These are phyloP conservation scores for Archocentrus centrarchus DNA, from an alignment of 2,113 vertebrate species.

Conservation along the genomic window DNA sequence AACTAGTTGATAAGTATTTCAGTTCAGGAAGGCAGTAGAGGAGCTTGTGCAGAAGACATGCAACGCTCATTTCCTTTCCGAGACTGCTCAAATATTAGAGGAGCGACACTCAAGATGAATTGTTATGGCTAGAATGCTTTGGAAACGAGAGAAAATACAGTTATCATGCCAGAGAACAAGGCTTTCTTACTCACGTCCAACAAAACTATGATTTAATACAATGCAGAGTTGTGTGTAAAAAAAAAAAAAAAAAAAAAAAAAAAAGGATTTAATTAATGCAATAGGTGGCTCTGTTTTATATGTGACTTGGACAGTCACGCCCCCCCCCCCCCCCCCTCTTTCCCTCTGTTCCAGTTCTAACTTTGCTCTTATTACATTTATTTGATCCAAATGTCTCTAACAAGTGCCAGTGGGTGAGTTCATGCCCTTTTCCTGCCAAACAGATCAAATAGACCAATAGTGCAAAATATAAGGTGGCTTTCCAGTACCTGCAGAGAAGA, in stretches of 20 bases:
- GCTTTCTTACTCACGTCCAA: constrained; percentile 47
- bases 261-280: constrained; percentile 41
- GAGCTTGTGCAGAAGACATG: constrained; percentile 51
- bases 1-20: constrained; percentile 65
- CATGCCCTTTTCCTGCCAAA: constrained; percentile 62
- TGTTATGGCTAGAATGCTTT: constrained; percentile 58
- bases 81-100: constrained; percentile 49
- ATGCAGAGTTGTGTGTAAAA: constrained; percentile 17
- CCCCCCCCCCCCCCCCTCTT: background rate
- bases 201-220: constrained; percentile 63
- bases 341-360: constrained; percentile 41
- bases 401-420: constrained; percentile 63
- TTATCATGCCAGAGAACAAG: constrained; percentile 65
- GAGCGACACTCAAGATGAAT: constrained; percentile 43
- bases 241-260: constrained; percentile 30
- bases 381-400: constrained; percentile 66
- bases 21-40: constrained; percentile 36
- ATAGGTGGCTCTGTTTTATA: constrained; percentile 57
- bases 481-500: constrained; percentile 40
- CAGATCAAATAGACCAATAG: constrained; percentile 29
- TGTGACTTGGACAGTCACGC: constrained; percentile 58
- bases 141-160: constrained; percentile 67
- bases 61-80: constrained; percentile 44
- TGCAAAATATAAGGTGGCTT: constrained; percentile 37
- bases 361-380: constrained; percentile 66